These are phyloP conservation scores for Mythimna vitellina DNA, from an alignment of 2,888 invertebrate species.

Conservation along the genomic window DNA sequence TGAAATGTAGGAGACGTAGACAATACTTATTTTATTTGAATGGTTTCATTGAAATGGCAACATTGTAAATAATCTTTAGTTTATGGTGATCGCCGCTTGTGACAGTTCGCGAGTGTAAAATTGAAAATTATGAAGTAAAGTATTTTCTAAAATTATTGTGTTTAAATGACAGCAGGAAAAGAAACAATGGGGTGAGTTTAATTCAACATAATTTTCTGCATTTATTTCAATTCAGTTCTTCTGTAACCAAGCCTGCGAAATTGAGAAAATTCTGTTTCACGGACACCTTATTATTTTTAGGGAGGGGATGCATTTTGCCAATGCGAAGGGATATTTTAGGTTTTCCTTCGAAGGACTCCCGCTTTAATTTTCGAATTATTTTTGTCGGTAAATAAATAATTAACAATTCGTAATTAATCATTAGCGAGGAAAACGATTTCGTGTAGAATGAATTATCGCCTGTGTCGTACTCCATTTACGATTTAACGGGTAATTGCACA, in stretches of 20 bases:
- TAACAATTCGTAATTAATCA: constrained; percentile 24
- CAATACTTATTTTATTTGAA: constrained; percentile 17
- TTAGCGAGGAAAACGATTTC: constrained; percentile 21
- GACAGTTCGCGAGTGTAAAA: constrained; percentile 80
- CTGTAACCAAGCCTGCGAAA: constrained; percentile 36
- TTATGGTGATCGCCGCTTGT: constrained; percentile 74
- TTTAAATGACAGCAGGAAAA: constrained; percentile 95
- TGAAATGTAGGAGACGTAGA: constrained; percentile 15
- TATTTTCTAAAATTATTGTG: constrained; percentile 83
- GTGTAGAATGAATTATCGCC: constrained; percentile 54
- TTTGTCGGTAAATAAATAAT: constrained; percentile 50
- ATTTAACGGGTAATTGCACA: constrained; percentile 81
- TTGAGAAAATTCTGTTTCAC: constrained; percentile 74
- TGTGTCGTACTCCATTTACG: constrained; percentile 69
- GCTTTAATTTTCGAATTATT: constrained; percentile 37
- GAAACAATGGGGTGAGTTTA: constrained; percentile 94
- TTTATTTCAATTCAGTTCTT: constrained; percentile 44
- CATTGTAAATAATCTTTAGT: constrained; percentile 72
- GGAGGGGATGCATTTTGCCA: constrained; percentile 90
- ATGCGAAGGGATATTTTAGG: constrained; percentile 87
- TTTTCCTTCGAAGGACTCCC: constrained; percentile 65
- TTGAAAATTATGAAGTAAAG: constrained; percentile 82
- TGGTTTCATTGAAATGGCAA: constrained; percentile 32
- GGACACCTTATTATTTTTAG: constrained; percentile 86
- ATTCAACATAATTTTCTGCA: constrained; percentile 47